Conservation (phyloP, 1,140 invertebrate genomes). For the Pristionchus pacificus region DNA sequence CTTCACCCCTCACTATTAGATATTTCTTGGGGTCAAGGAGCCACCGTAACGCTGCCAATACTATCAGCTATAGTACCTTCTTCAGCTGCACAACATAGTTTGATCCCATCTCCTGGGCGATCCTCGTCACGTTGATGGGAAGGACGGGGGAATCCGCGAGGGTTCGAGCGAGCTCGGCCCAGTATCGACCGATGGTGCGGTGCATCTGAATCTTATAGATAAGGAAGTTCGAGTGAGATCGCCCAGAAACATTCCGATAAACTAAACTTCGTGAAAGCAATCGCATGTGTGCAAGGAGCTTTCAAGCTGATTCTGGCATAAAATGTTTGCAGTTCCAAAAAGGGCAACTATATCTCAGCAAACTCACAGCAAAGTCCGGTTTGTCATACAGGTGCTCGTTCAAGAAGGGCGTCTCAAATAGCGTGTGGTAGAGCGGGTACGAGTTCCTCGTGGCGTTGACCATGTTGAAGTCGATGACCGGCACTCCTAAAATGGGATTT, state of each 20-base stretch:
- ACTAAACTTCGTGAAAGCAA: too few relatives aligned
- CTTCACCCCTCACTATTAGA: neutral
- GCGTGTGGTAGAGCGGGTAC: slow-evolving; percentile 60
- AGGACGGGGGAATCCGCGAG: too few relatives aligned
- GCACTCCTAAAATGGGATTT: slow-evolving; percentile 37
- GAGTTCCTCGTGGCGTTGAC: slow-evolving; percentile 14
- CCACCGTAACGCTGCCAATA: slow-evolving; percentile 1
- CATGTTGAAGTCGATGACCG: slow-evolving; percentile 47
- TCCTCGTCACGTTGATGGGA: slow-evolving; percentile 49
- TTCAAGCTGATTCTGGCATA: too few relatives aligned
- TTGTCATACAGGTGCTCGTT: slow-evolving; percentile 54
- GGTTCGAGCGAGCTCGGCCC: slow-evolving; percentile 54
- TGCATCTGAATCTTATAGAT: too few relatives aligned
- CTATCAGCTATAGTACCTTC: neutral
- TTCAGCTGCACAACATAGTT: slow-evolving; percentile 26
- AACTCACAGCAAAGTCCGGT: slow-evolving; percentile 14
- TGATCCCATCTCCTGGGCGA: slow-evolving; percentile 18
- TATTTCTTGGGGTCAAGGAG: too few relatives aligned
- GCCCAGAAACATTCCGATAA: too few relatives aligned
- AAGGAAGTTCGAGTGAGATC: too few relatives aligned
- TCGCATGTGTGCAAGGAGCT: too few relatives aligned
- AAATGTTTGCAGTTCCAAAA: too few relatives aligned
- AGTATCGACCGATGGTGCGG: slow-evolving; percentile 50
- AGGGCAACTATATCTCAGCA: too few relatives aligned
- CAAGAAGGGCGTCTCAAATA: slow-evolving; percentile 58